phyloP scores from a whole-genome alignment of 2,797 vertebrate species.

The Takifugu rubripes region DNA sequence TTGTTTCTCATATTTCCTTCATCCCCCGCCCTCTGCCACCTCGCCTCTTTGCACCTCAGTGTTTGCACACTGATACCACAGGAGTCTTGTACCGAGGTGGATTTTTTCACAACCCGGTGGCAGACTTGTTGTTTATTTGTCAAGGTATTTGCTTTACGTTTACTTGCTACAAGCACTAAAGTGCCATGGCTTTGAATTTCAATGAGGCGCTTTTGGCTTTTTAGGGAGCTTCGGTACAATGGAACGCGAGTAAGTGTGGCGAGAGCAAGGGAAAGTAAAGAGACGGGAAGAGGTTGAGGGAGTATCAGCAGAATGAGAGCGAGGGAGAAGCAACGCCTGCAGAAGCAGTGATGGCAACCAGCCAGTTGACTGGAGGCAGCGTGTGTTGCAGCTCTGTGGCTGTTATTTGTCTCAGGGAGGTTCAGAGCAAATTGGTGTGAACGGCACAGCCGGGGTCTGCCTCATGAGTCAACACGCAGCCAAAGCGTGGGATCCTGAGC shows the following conservation, averaged over 20 bases:
- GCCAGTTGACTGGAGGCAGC: conserved; percentile 52
- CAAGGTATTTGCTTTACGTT: conserved; percentile 36
- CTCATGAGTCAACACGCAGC: conserved; percentile 61
- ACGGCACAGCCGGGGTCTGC: conserved; percentile 60
- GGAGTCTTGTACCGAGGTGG: conserved; percentile 11
- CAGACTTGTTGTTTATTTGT: conserved; percentile 34
- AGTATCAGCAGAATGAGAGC: neutral
- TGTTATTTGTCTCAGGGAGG: conserved; percentile 66
- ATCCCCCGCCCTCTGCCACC: neutral
- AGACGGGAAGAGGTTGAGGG: neutral
- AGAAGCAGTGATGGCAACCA: conserved; percentile 42
- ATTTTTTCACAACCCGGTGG: conserved; percentile 5
- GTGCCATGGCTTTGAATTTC: conserved; percentile 11
- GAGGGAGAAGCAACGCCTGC: conserved; percentile 26
- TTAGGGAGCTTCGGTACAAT: neutral
- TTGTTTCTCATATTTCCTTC: conserved; percentile 24
- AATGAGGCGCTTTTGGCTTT: conserved; percentile 2
- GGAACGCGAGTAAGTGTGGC: neutral
- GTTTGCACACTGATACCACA: conserved; percentile 4
- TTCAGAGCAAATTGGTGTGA: conserved; percentile 70
- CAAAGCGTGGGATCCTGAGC: conserved; percentile 52
- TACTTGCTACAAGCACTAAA: conserved; percentile 13
- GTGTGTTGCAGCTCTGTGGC: conserved; percentile 56
- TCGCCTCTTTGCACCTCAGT: conserved; percentile 2
- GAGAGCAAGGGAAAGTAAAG: conserved; percentile 11